Conservation (phyloP, 2,113 vertebrate species). For the Heliornis fulica region DNA sequence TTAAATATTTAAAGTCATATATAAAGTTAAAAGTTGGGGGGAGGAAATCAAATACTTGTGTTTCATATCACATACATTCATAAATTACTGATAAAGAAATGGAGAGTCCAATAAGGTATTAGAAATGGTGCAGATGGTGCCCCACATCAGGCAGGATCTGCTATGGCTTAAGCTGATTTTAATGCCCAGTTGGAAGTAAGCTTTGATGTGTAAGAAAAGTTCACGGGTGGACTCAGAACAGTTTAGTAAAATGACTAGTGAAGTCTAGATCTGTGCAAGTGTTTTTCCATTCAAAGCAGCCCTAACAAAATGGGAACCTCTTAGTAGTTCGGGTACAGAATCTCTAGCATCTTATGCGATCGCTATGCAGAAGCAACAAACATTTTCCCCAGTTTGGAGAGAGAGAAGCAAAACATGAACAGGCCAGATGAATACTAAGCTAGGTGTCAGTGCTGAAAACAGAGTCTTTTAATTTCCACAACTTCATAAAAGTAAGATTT, state of each 20-base stretch:
- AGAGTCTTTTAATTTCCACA: neutral
- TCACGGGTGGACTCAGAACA: constrained; percentile 37
- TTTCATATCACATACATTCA: neutral
- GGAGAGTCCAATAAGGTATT: neutral
- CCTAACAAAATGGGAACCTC: neutral
- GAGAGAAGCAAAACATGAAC: neutral
- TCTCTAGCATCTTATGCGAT: neutral
- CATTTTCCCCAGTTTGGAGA: neutral
- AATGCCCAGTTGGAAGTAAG: constrained; percentile 36
- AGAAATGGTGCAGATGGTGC: neutral
- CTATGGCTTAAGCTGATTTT: constrained; percentile 22
- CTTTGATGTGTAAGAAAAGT: constrained; percentile 58
- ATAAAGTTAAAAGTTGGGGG: neutral
- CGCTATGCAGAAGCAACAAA: neutral
- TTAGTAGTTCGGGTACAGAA: neutral
- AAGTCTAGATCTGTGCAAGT: neutral
- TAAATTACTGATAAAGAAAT: neutral
- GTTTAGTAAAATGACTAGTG: constrained; percentile 26
- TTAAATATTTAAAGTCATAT: too few species aligned
- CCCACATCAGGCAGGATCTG: neutral
- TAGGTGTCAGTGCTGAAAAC: neutral
- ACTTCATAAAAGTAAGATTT: neutral
- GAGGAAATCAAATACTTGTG: neutral
- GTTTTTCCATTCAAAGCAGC: neutral
- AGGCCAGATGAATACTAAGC: neutral